Base-by-base conservation (phyloP, 2,888 invertebrate species). In the Pocota personata region DNA sequence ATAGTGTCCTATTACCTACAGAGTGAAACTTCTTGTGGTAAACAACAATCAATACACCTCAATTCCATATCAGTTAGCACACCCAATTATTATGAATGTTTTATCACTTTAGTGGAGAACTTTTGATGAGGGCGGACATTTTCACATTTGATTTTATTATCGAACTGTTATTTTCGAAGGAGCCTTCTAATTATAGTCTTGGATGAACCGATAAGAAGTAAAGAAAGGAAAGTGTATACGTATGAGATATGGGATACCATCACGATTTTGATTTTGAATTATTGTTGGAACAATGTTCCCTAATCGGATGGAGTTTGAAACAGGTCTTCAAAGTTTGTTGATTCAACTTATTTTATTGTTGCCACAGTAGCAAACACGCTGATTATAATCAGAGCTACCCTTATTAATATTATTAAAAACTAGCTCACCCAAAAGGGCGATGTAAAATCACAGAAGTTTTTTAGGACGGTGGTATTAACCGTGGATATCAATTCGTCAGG, bases 21-120 rank as follows among this genome's bases (percentile, higher is more conserved):
- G 21, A 40, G 21, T 50, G 60, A 73, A 27, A 64, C 27, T 60
- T 30, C 16, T n/a, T 32, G 43, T 67, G 55, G 40, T 48, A 84
- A 79, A 67, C 66, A 50, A 37, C 76, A 86, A 86, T 82, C 86
- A 86, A 82, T 86, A 86, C 76, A 71, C 76, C 66, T 80, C 71
- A 80, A 58, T 79, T 69, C 50, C 43, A 40, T 82, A 86, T 77
- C 82, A 62, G 60, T 76, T 82, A 86, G 21, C 86, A 76, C 72
- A 67, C 77, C 72, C 82, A 77, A 82, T 82, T 86, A 72, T 72
- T 62, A 80, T 72, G 72, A 67, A 76, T 82, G 82, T 86, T 82
- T 86, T 86, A 82, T 82, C 71, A 60, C 72, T 66, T 48, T 52
- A 27, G 67, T 52, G 58, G 32, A 55, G 48, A 80, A 72, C 75